Conservation (phyloP, 2,113 vertebrate species). For the Mus pahari region DNA sequence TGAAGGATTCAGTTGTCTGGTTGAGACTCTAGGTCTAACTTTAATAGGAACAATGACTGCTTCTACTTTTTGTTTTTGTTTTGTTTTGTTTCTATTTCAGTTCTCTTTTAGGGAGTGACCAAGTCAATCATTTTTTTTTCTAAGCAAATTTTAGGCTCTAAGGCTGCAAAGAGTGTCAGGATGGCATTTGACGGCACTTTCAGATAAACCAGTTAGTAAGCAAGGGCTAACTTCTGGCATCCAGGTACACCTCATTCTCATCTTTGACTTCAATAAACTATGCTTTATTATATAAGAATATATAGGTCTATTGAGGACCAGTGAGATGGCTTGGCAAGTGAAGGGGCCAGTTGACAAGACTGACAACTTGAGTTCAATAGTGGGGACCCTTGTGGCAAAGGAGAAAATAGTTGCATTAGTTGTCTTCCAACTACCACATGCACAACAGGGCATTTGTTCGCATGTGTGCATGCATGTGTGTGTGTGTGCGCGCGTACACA, state of each 20-base stretch:
- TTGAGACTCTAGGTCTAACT: not conserved
- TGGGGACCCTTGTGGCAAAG: not conserved
- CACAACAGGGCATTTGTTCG: no score
- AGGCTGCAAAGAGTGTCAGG: not conserved
- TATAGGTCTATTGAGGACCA: not conserved
- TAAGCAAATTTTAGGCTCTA: not conserved
- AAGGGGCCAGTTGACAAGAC: not conserved
- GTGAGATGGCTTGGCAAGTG: not conserved
- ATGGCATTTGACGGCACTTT: not conserved
- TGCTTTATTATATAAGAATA: constrained; percentile 2
- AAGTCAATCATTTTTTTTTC: not conserved
- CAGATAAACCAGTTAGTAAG: not conserved
- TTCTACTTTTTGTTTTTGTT: not conserved
- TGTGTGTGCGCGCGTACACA: no score
- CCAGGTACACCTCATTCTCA: not conserved
- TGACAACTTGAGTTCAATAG: not conserved
- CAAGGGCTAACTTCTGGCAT: not conserved
- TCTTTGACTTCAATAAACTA: not conserved
- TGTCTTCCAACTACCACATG: no score
- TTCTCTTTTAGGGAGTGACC: not conserved
- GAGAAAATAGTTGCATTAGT: not conserved
- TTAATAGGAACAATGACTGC: not conserved
- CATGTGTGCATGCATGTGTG: no score
- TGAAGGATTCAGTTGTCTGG: not conserved
- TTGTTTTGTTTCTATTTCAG: not conserved